Evolutionary conservation across 2,888 invertebrate genomes (phyloP).

Genomic region (Lydus trimaculatus): DNA sequence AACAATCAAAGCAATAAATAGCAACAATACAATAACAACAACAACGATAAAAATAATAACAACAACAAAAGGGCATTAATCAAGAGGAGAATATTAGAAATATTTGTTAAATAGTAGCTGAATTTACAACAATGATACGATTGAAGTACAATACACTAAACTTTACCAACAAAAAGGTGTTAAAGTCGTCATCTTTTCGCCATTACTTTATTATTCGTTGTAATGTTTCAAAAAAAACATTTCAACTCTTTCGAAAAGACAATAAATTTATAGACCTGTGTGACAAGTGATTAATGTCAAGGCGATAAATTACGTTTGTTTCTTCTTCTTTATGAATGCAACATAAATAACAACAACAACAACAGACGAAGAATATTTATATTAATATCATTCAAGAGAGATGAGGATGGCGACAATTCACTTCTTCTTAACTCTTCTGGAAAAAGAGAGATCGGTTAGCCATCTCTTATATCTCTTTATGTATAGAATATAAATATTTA

Average conservation of each 20-base stretch:
- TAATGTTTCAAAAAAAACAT: slow-evolving; percentile 22
- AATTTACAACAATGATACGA: no score
- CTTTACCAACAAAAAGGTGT: slow-evolving; percentile 25
- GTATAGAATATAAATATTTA: background rate
- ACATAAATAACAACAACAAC: slow-evolving; percentile 46
- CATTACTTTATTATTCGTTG: background rate
- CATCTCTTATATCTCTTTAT: background rate
- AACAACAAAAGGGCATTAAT: slow-evolving; percentile 1
- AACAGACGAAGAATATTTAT: slow-evolving; percentile 40
- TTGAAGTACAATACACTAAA: no score
- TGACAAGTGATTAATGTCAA: slow-evolving; percentile 48
- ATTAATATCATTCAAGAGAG: slow-evolving; percentile 28
- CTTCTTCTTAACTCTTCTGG: background rate
- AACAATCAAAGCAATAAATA: background rate
- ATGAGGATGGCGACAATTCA: background rate
- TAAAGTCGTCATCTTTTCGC: slow-evolving; percentile 17
- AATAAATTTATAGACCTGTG: slow-evolving; percentile 37
- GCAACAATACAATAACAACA: background rate
- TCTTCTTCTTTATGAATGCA: slow-evolving; percentile 42
- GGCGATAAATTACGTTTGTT: slow-evolving; percentile 43
- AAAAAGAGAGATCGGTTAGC: background rate
- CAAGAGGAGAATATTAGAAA: slow-evolving; percentile 10
- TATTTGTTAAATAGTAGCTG: background rate
- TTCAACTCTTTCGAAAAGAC: slow-evolving; percentile 28
- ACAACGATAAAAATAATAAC: no score